Conservation (phyloP, 2,888 invertebrate species). For the Ptilodon capucinus region DNA sequence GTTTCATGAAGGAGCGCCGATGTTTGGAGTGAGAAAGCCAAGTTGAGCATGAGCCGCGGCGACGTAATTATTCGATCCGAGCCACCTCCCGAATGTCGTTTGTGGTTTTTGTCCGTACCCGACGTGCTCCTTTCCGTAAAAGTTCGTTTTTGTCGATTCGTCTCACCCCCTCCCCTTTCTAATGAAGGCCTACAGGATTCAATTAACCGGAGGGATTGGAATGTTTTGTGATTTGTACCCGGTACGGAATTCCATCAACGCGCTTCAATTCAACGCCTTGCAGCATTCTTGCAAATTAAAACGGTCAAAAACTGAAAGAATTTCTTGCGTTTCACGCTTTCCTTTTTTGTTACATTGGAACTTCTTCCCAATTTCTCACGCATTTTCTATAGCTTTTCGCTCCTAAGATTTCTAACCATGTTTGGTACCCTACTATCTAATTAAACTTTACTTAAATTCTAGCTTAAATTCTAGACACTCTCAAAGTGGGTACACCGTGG, state of each 20-base stretch:
- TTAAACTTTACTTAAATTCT: neutral
- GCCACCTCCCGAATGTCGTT: constrained; percentile 67
- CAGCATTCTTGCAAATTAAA: constrained; percentile 52
- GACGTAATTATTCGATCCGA: constrained; percentile 69
- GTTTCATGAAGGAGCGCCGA: constrained; percentile 59
- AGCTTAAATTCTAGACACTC: neutral
- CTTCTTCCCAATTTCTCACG: neutral
- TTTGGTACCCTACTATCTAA: no score
- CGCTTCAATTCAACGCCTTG: constrained; percentile 56
- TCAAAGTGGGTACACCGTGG: constrained; percentile 2
- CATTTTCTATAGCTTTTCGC: neutral
- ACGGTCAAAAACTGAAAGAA: constrained; percentile 46
- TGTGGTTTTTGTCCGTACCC: constrained; percentile 71
- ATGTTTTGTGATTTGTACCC: constrained; percentile 77
- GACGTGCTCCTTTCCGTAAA: constrained; percentile 62
- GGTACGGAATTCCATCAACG: constrained; percentile 68
- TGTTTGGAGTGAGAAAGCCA: constrained; percentile 62
- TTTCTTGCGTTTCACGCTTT: constrained; percentile 20
- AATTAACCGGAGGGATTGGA: constrained; percentile 75
- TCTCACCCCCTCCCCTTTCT: constrained; percentile 51
- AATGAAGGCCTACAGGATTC: constrained; percentile 79
- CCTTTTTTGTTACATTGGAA: neutral
- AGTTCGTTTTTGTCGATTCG: constrained; percentile 69
- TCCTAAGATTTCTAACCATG: neutral
- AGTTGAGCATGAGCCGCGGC: constrained; percentile 54